Evolutionary conservation across 2,888 invertebrate species (phyloP).

Genomic region (Trichopria drosophilae): DNA sequence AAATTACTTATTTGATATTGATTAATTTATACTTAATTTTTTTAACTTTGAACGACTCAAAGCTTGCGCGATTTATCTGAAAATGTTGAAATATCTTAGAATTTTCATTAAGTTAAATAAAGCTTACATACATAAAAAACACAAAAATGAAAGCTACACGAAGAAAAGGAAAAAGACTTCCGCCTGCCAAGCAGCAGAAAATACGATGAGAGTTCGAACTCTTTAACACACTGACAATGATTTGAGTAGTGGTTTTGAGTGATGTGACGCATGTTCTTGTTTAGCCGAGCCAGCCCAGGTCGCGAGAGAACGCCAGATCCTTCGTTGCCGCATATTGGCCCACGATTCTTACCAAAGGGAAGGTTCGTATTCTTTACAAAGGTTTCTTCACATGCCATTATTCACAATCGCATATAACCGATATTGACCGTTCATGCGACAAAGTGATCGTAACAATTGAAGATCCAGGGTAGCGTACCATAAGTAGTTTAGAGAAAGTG

Average conservation of each 20-base stretch:
- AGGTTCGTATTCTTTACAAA: constrained; percentile 67
- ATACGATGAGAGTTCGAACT: too few relatives aligned
- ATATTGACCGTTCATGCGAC: too few relatives aligned
- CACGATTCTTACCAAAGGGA: constrained; percentile 84
- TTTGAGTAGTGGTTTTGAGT: constrained; percentile 54
- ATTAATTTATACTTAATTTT: too few relatives aligned
- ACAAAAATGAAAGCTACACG: constrained; percentile 1
- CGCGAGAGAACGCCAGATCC: constrained; percentile 81
- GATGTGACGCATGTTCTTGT: constrained; percentile 61
- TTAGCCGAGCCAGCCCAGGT: constrained; percentile 86
- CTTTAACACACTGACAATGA: too few relatives aligned
- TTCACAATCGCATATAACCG: constrained; percentile 10
- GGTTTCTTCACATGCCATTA: constrained; percentile 32
- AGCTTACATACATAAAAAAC: neutral
- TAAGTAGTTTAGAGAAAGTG: constrained; percentile 27
- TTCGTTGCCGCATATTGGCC: constrained; percentile 84
- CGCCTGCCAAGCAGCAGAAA: constrained; percentile 22
- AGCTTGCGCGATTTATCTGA: too few relatives aligned
- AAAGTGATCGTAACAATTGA: too few relatives aligned
- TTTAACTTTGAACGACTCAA: too few relatives aligned
- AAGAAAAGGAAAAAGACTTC: constrained; percentile 21
- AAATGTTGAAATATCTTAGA: neutral
- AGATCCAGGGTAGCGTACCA: constrained; percentile 1
- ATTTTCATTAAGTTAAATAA: neutral
- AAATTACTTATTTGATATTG: too few relatives aligned